phyloP scores from a whole-genome alignment of 2,888 invertebrate genomes.

The Netelia virgata region DNA sequence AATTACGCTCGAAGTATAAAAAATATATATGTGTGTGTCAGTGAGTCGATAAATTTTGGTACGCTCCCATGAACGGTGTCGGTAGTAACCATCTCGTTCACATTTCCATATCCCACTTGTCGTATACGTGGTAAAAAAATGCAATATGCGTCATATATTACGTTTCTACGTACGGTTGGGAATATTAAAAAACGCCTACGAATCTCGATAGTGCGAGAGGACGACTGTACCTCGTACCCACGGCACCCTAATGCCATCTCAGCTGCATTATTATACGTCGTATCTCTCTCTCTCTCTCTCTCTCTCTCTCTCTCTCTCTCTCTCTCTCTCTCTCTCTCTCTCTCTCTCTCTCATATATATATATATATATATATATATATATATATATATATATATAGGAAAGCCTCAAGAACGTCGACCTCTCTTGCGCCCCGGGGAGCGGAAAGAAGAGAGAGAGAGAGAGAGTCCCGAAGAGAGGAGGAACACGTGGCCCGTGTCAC shows the following conservation, averaged over 20 bases:
- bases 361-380: slow-evolving; percentile 15
- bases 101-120: slow-evolving; percentile 36
- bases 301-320: too few species aligned
- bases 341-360: too few species aligned
- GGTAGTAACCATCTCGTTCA: slow-evolving; percentile 46
- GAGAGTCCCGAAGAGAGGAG: slow-evolving; percentile 36
- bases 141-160: slow-evolving; percentile 49
- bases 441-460: neutral
- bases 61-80: slow-evolving; percentile 4
- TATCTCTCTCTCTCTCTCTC: neutral
- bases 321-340: too few species aligned
- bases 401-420: slow-evolving; percentile 45
- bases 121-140: slow-evolving; percentile 44
- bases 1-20: slow-evolving; percentile 31
- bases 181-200: slow-evolving; percentile 56
- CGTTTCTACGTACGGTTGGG: slow-evolving; percentile 35
- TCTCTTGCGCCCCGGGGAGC: slow-evolving; percentile 50
- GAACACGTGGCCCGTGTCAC: slow-evolving; percentile 69
- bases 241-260: slow-evolving; percentile 41
- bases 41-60: slow-evolving; percentile 5
- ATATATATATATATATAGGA: slow-evolving; percentile 8
- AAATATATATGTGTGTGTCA: slow-evolving; percentile 1
- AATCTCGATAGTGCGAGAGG: slow-evolving; percentile 40
- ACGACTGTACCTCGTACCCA: slow-evolving; percentile 44
- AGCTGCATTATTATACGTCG: neutral